Conservation (phyloP, 2,113 vertebrate species). For the Ailurus styani region DNA sequence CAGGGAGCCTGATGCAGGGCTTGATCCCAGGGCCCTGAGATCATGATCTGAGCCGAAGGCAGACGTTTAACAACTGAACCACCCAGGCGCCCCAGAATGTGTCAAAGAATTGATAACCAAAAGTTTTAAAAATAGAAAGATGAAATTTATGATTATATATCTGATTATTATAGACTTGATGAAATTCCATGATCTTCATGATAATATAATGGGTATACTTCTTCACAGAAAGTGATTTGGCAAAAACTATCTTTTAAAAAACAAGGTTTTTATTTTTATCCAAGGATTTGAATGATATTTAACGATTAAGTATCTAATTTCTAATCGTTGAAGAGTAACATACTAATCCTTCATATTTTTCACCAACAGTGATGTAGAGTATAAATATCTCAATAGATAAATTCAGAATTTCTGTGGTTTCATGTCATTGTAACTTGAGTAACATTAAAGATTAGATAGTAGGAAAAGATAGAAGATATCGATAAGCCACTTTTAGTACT, state of each 20-base stretch:
- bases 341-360: slow-evolving; percentile 61
- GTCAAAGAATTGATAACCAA: background rate
- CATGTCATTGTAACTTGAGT: background rate
- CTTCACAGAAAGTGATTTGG: background rate
- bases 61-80: too few species aligned
- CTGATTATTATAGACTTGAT: background rate
- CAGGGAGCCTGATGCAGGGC: too few species aligned
- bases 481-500: background rate
- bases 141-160: background rate
- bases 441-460: background rate
- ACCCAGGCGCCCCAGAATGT: too few species aligned
- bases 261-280: background rate
- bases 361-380: slow-evolving; percentile 50
- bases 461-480: background rate
- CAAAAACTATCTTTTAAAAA: background rate
- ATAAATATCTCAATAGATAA: slow-evolving; percentile 62
- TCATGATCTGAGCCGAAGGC: too few species aligned
- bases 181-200: background rate
- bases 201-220: background rate
- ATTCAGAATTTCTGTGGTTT: slow-evolving; percentile 51
- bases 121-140: slow-evolving; percentile 5
- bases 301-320: slow-evolving; percentile 81
- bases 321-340: slow-evolving; percentile 62
- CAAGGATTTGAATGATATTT: slow-evolving; percentile 50
- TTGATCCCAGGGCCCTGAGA: too few species aligned